Evolutionary conservation across 1,140 invertebrate species (phyloP), one percentile per base, ranked within the genome.

Genomic region (Zaprionus vittiger): DNA sequence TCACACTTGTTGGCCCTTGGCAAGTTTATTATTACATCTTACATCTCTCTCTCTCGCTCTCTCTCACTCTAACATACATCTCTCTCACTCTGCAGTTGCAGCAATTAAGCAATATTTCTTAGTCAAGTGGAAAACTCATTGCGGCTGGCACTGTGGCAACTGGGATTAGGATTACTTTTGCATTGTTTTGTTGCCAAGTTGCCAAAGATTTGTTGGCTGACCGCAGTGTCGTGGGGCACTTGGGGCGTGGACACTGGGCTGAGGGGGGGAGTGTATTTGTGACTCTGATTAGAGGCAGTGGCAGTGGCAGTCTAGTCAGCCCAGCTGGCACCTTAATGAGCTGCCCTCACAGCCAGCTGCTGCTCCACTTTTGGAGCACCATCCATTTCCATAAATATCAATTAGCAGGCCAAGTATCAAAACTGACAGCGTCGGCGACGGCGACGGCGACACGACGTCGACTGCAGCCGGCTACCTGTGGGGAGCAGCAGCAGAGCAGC

Each of bases 321-420:
- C 41, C 41, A 66, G 64, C 54, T 56, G 64, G 24, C 64, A 61
- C 11, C 69, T 60, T 73, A 77, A 72, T 73, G 69, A 73, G 69
- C 47, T 47, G 61, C 52, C 38, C 69, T 41, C 71, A 70, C 83
- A 73, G 82, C 69, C 83, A 73, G 62, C 54, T 71, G 70, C 81
- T 77, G 84, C 78, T 87, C 84, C 83, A 89, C 84, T 81, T 83
- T 79, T 84, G 69, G 44, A 66, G 44, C 65, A 76, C 64, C 70
- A 66, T 66, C 62, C 84, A 89, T 84, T 84, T 89, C 81, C 84
- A 89, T 89, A 89, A 89, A 89, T 89, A 89, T 89, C 85, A 89
- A 89, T 89, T 89, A 89, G 69, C 78, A 68, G 67, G 77, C 65
- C 47, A 77, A 81, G 77, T 89, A 87, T 89, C 81, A 87, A 81